Conservation (phyloP, 2,888 invertebrate genomes). For the Bombylius major region DNA sequence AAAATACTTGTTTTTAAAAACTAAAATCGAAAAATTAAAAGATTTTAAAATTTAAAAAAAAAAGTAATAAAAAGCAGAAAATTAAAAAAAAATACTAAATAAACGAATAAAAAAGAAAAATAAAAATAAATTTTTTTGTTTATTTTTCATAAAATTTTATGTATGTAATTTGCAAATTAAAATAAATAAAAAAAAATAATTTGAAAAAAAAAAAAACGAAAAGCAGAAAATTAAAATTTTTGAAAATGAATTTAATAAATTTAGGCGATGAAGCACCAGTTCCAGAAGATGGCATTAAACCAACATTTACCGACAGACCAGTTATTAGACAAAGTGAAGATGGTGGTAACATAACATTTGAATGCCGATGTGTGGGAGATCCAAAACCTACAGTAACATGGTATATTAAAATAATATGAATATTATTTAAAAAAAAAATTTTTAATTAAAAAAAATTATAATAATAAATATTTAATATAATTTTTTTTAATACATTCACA, state of each 20-base stretch:
- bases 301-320: conserved; percentile 96
- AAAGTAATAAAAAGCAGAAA: too few relatives aligned
- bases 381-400: conserved; percentile 88
- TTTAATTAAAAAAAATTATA: neutral
- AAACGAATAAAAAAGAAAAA: too few relatives aligned
- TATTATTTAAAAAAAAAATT: neutral
- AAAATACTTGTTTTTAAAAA: too few relatives aligned
- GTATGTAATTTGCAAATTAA: too few relatives aligned
- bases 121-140: too few relatives aligned
- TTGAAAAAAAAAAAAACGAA: neutral
- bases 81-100: too few relatives aligned
- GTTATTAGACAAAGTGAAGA: conserved; percentile 94
- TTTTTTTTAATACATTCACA: neutral
- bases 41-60: too few relatives aligned
- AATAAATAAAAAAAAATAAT: neutral
- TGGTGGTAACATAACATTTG: conserved; percentile 89
- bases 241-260: conserved; percentile 11
- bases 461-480: neutral
- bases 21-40: too few relatives aligned
- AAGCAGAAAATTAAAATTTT: conserved; percentile 1
- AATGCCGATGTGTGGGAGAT: conserved; percentile 94
- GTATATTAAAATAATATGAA: conserved; percentile 42
- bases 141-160: neutral
- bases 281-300: conserved; percentile 87
- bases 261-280: conserved; percentile 91